Evolutionary conservation across 2,888 invertebrate species (phyloP), one percentile per base, ranked within the genome.

Genomic region (Aleiodes leptofemur): DNA sequence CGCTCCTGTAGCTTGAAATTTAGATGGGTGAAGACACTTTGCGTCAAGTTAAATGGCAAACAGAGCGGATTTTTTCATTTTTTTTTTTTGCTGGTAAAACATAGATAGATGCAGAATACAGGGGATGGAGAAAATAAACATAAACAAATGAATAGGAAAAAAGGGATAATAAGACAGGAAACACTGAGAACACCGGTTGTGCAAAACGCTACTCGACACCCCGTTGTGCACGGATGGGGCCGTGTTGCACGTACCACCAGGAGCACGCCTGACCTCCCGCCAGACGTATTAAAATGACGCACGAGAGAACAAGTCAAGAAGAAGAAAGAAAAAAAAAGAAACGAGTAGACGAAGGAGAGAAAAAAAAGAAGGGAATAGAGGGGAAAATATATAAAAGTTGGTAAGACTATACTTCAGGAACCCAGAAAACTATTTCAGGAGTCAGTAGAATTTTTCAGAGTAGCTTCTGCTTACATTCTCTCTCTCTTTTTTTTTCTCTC

Each of bases 201-300:
- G 77, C 77, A 73, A 77, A 79, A 78, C 79, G 81, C 77, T 72
- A 77, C 74, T 73, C 80, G 78, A 76, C 77, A 77, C 78, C 77
- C 78, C 76, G 77, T 76, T 57, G 75, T 66, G 84, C 83, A 82
- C 79, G 82, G 82, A 83, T 82, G 83, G 70, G 56, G 74, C 75
- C 57, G 68, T 74, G 83, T 81, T 83, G 83, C 81, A 78, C 79
- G 79, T 76, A 82, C n/a, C 77, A 77, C 78, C 78, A 77, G 80
- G 77, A 81, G 83, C 84, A 87, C 87, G 87, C 86, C 83, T 85
- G 86, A 87, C 86, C 87, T 87, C 85, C 84, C 83, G 83, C 85
- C 86, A 86, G 87, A 87, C 86, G 84, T 85, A 88, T 88, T 87
- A 87, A 88, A 88, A 88, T 86, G 86, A 87, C 83, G 81, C 83